Conservation (phyloP, 92 coral and sea anemone species). For the Plumapathes pennacea region DNA sequence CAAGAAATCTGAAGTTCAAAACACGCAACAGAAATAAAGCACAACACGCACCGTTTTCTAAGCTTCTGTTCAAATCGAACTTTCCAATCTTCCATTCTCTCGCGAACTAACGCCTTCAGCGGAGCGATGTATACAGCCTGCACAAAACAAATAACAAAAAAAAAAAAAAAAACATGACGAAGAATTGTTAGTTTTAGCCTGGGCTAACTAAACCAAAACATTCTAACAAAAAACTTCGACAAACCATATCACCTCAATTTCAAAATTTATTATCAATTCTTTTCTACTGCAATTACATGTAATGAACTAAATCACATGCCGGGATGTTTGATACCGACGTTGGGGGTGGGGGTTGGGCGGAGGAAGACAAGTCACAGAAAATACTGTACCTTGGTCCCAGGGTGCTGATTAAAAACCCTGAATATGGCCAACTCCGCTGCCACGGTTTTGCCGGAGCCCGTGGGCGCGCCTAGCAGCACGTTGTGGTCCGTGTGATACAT, state of each 20-base stretch:
- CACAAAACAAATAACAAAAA: not conserved
- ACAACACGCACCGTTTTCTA: slow-evolving; percentile 68
- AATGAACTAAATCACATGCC: not conserved
- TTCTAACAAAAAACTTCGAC: too few relatives aligned
- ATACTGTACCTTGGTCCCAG: slow-evolving; percentile 87
- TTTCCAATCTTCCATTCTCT: slow-evolving; percentile 96
- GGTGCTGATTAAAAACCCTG: slow-evolving; percentile 85
- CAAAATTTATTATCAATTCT: not conserved
- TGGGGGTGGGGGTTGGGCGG: too few relatives aligned
- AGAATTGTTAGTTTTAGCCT: too few relatives aligned
- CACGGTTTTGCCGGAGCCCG: slow-evolving; percentile 97
- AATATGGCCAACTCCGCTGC: slow-evolving; percentile 96
- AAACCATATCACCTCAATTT: too few relatives aligned
- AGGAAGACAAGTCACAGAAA: too few relatives aligned
- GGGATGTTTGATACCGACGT: too few relatives aligned
- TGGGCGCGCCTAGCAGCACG: slow-evolving; percentile 98
- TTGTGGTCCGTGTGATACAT: slow-evolving; percentile 93
- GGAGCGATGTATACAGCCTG: slow-evolving; percentile 98
- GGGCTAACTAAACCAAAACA: too few relatives aligned
- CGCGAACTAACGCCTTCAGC: slow-evolving; percentile 93
- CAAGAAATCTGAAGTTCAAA: not conserved
- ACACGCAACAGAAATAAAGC: not conserved
- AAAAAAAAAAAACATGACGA: too few relatives aligned
- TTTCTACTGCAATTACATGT: not conserved
- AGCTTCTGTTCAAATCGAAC: slow-evolving; percentile 81